These are phyloP conservation scores for Bicyclus anynana DNA, from an alignment of 1,140 invertebrate genomes.

Conservation along the genomic window DNA sequence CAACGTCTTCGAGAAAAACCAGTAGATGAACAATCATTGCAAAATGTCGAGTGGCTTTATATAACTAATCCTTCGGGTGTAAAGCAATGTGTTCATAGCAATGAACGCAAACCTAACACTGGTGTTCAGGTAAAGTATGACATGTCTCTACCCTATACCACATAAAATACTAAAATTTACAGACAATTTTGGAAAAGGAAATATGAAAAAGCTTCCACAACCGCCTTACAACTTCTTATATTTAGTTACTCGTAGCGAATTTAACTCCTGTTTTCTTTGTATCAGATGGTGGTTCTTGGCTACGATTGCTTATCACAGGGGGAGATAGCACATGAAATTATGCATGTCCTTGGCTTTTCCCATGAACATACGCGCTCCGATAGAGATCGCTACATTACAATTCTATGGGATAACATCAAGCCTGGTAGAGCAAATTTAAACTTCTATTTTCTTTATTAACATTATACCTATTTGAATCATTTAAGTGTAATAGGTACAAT, in stretches of 20 bases:
- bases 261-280: too few species aligned
- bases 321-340: constrained; percentile 89
- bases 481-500: too few species aligned
- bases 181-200: too few species aligned
- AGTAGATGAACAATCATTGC: constrained; percentile 46
- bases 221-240: too few species aligned
- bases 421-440: constrained; percentile 57
- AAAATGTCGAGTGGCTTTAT: constrained; percentile 56
- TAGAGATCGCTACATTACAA: constrained; percentile 84
- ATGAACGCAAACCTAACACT: constrained; percentile 45
- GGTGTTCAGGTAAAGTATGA: constrained; percentile 53
- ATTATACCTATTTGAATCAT: too few species aligned
- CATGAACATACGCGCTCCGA: constrained; percentile 91
- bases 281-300: constrained; percentile 63
- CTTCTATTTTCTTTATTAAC: background rate
- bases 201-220: too few species aligned
- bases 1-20: constrained; percentile 57
- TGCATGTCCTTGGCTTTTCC: constrained; percentile 90
- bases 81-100: constrained; percentile 63
- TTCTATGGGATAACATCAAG: constrained; percentile 87
- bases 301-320: constrained; percentile 74
- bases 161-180: too few species aligned
- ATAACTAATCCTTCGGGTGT: constrained; percentile 62
- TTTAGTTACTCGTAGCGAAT: too few species aligned
- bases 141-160: too few species aligned